Percentiles rank a stretch among this genome's conserved stretches.
Evolutionary conservation across 2,888 invertebrate species (phyloP).

Genomic region (Lithophane leautieri): DNA sequence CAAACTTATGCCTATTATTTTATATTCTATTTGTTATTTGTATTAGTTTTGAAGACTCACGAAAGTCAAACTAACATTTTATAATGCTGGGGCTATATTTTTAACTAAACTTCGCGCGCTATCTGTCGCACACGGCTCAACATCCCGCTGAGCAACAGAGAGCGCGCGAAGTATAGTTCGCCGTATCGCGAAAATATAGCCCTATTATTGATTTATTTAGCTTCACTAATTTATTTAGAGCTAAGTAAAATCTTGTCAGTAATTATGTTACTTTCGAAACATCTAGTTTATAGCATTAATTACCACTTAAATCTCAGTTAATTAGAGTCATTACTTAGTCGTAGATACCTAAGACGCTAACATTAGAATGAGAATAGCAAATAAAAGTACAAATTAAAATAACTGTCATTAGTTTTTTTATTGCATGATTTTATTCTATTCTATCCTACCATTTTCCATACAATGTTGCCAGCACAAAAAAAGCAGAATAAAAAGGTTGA

Average conservation of each 20-base stretch:
- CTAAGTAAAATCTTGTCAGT: background rate
- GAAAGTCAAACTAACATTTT: background rate
- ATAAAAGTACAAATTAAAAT: constrained; percentile 20
- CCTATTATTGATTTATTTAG: background rate
- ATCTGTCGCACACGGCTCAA: too few relatives aligned
- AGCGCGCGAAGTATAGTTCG: too few relatives aligned
- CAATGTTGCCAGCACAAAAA: too few relatives aligned
- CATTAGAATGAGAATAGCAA: background rate
- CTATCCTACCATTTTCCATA: too few relatives aligned
- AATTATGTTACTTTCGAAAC: background rate
- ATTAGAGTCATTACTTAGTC: background rate
- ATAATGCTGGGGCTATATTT: too few relatives aligned
- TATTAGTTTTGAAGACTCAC: background rate
- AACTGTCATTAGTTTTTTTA: constrained; percentile 36
- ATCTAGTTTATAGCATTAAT: background rate
- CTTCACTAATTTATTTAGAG: background rate
- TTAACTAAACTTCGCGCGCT: too few relatives aligned
- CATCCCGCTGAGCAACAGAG: too few relatives aligned
- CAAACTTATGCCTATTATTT: background rate
- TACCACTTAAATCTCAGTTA: background rate
- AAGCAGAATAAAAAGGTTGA: too few relatives aligned
- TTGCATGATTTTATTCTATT: constrained; percentile 3
- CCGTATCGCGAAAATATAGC: too few relatives aligned
- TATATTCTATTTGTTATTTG: background rate
- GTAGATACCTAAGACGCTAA: background rate